phyloP scores from a whole-genome alignment of 2,888 invertebrate species.

The Ochropleura plecta region DNA sequence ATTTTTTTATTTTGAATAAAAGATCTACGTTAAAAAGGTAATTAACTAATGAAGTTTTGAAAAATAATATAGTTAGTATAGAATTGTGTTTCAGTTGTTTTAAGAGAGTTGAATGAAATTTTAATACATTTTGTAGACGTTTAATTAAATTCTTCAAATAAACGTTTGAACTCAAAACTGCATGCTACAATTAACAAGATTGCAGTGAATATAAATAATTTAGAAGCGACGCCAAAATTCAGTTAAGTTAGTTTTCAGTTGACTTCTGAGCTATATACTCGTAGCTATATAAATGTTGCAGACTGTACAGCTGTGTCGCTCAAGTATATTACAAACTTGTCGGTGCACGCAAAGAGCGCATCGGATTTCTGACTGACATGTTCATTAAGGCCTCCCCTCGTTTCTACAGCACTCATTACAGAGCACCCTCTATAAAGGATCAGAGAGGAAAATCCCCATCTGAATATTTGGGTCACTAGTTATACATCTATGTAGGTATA shows the following conservation, averaged over 20 bases:
- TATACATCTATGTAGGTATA: constrained; percentile 31
- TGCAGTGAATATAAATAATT: constrained; percentile 38
- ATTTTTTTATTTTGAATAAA: constrained; percentile 2
- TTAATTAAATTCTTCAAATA: constrained; percentile 6
- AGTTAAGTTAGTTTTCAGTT: constrained; percentile 38
- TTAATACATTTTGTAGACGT: neutral
- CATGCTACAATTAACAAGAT: constrained; percentile 28
- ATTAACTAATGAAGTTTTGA: neutral
- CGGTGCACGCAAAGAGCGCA: constrained; percentile 63
- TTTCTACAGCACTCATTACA: constrained; percentile 64
- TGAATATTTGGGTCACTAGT: constrained; percentile 70
- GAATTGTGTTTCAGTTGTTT: constrained; percentile 20
- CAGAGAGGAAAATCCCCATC: constrained; percentile 55
- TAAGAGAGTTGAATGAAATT: neutral
- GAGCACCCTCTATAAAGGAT: constrained; percentile 54
- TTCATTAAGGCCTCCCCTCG: constrained; percentile 71
- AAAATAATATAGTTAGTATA: constrained; percentile 3
- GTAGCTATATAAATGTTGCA: constrained; percentile 6
- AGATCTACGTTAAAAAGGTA: constrained; percentile 9
- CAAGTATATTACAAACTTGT: constrained; percentile 29
- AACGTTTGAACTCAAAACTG: neutral
- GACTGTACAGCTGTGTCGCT: constrained; percentile 8
- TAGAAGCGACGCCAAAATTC: constrained; percentile 22
- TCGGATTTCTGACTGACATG: constrained; percentile 71
- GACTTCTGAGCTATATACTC: constrained; percentile 33